Base-by-base conservation (phyloP, 2,888 invertebrate genomes). In the Boloria selene region DNA sequence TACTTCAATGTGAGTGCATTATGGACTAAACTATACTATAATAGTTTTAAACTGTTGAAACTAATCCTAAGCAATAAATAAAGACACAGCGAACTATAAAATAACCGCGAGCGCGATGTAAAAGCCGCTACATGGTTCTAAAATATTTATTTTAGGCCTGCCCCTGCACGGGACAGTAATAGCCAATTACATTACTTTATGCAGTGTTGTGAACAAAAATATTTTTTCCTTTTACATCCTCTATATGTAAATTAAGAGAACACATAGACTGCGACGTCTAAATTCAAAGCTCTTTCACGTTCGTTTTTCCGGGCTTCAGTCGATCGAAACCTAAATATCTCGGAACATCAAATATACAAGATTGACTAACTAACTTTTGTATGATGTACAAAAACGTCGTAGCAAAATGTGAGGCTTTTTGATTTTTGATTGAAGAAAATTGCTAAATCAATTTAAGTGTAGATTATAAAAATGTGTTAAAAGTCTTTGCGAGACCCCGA, bases 111-210 rank as follows among this genome's bases (percentile, higher is more conserved):
- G 58, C 31, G 31, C 58, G 52, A 55, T 61, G 55, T 61, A 61
- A 50, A 65, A 51, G 65, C 56, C 50, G 53, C 54, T 65, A 51
- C 65, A 55, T 51, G 44, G 54, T 56, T 56, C 61, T 65, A 65
- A 65, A 65, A 65, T 61, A 65, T 65, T 65, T 65, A 65, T 61
- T 51, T 51, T 55, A 61, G 55, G 61, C 65, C 17, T 54, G 3
- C 18, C 26, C 51, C 49, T 17, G 50, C 61, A 42, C 38, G 47
- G 44, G 61, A 65, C 56, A 65, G 61, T 65, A 61, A 65, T 56
- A 65, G 65, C 16, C 56, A 59, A 65, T 65, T 61, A 61, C 51
- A 65, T 65, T 61, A 65, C 52, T 65, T 65, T 61, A 65, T 61
- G 61, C 65, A 55, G 45, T 55, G 51, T 26, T 61, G 65, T 18